A percentile compares a stretch with the other conserved stretches of the same genome.
phyloP scores from a whole-genome alignment of 2,888 invertebrate genomes.

The Thalpophila matura region DNA sequence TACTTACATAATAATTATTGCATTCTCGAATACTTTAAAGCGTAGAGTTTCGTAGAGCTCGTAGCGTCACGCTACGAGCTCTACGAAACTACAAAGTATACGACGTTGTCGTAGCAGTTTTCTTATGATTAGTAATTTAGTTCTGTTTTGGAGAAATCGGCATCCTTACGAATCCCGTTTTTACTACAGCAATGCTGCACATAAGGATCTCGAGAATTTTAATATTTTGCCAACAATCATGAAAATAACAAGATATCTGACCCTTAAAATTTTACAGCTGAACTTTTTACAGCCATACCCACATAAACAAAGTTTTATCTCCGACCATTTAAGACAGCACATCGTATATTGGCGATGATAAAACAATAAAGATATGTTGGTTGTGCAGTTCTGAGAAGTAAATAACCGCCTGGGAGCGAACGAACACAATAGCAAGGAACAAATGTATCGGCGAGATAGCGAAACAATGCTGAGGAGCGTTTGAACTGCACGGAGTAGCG shows the following conservation, averaged over 20 bases:
- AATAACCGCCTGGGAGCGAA: slow-evolving; percentile 31
- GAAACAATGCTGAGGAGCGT: slow-evolving; percentile 38
- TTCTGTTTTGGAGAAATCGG: slow-evolving; percentile 2
- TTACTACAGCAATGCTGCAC: slow-evolving; percentile 17
- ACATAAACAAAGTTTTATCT: slow-evolving; percentile 43
- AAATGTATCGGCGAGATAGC: slow-evolving; percentile 58
- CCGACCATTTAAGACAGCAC: slow-evolving; percentile 37
- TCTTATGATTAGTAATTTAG: background rate
- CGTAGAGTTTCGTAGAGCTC: no score
- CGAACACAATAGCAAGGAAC: slow-evolving; percentile 41
- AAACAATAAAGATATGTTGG: slow-evolving; percentile 59
- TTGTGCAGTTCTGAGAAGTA: slow-evolving; percentile 35
- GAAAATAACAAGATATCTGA: slow-evolving; percentile 22
- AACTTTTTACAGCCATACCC: slow-evolving; percentile 35
- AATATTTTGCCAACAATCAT: slow-evolving; percentile 19
- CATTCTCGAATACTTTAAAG: slow-evolving; percentile 11
- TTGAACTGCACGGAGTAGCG: background rate
- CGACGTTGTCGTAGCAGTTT: slow-evolving; percentile 4
- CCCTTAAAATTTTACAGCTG: slow-evolving; percentile 35
- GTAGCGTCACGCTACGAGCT: slow-evolving; percentile 25
- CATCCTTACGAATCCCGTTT: slow-evolving; percentile 1
- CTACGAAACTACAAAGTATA: slow-evolving; percentile 26
- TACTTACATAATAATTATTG: slow-evolving; percentile 22
- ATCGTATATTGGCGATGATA: slow-evolving; percentile 45
- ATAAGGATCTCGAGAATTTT: slow-evolving; percentile 8